Conservation (phyloP, 2,888 invertebrate species). For the Tromatobia lineatoria region DNA sequence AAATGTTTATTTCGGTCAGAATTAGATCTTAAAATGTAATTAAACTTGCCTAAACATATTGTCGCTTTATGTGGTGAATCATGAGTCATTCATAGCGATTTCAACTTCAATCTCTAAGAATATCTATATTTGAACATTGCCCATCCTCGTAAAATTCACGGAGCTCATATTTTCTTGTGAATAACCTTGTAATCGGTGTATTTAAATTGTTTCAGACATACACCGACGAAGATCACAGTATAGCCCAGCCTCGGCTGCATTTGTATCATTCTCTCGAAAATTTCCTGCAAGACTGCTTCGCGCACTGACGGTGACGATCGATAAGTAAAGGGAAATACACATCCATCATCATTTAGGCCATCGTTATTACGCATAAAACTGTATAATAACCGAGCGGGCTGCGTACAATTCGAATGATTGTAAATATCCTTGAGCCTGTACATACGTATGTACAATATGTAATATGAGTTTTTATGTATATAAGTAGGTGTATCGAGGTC, state of each 20-base stretch:
- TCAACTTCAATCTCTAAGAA: too few relatives aligned
- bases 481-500: constrained; percentile 2
- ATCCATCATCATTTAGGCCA: constrained; percentile 61
- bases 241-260: constrained; percentile 93
- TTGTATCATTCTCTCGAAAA: constrained; percentile 95
- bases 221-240: constrained; percentile 97
- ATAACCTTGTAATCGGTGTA: constrained; percentile 70
- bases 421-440: constrained; percentile 64
- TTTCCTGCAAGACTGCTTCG: constrained; percentile 90
- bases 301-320: constrained; percentile 71
- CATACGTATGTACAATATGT: constrained; percentile 56
- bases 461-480: constrained; percentile 11
- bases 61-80: too few relatives aligned
- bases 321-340: neutral
- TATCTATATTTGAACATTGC: too few relatives aligned
- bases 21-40: too few relatives aligned
- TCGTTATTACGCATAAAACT: neutral
- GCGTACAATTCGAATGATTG: constrained; percentile 40
- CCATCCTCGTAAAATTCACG: too few relatives aligned
- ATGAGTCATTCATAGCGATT: too few relatives aligned
- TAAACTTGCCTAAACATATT: too few relatives aligned
- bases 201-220: constrained; percentile 90
- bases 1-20: too few relatives aligned
- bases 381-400: neutral
- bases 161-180: neutral